A percentile compares a stretch with the other conserved stretches of the same genome.
phyloP scores from a whole-genome alignment of 2,113 vertebrate genomes.

The Callithrix jacchus region DNA sequence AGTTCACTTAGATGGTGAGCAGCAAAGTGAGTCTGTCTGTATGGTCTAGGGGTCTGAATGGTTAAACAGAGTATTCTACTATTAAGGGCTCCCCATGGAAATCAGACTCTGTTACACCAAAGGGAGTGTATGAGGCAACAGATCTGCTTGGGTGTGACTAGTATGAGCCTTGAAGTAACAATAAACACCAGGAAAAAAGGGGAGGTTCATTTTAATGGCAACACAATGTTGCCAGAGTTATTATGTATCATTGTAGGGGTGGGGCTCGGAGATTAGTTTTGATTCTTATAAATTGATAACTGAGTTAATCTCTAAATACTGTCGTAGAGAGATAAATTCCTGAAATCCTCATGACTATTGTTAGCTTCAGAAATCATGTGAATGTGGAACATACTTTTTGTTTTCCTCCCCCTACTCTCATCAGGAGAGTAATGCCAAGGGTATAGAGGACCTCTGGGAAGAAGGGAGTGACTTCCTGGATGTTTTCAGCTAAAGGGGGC shows the following conservation, averaged over 20 bases:
- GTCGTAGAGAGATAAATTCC: background rate
- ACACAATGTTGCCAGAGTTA: background rate
- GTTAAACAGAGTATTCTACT: constrained; percentile 9
- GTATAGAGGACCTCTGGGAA: background rate
- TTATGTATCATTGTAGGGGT: background rate
- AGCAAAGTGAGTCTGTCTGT: background rate
- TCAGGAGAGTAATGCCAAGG: background rate
- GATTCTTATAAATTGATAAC: background rate
- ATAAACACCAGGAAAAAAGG: background rate
- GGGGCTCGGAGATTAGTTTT: background rate
- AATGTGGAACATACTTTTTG: background rate
- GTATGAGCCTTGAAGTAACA: background rate
- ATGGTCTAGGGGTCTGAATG: background rate
- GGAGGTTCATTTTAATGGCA: background rate
- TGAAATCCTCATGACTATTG: background rate
- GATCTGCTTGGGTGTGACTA: constrained; percentile 10
- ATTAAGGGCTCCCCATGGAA: background rate
- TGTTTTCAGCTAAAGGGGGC: background rate
- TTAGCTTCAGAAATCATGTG: background rate
- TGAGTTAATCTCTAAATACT: background rate
- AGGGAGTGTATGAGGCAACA: background rate
- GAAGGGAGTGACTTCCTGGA: constrained; percentile 11
- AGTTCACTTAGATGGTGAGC: background rate
- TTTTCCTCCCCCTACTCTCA: background rate
- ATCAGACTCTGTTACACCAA: background rate